Conservation (phyloP, 2,113 vertebrate genomes). For the Nycticryphes semicollaris region DNA sequence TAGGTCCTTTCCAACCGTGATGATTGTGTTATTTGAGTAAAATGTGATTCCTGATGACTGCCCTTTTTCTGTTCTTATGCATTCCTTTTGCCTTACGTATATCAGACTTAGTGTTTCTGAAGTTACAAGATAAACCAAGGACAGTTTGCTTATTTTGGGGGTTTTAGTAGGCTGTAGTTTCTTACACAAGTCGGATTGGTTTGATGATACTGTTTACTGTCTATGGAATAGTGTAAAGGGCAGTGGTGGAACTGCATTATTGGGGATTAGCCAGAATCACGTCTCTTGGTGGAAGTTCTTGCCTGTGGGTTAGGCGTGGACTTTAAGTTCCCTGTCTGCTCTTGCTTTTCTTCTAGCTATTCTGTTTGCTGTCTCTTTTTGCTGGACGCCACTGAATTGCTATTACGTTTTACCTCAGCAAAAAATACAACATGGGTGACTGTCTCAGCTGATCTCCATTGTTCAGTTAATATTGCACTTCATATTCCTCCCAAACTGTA, state of each 20-base stretch:
- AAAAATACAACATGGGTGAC: neutral
- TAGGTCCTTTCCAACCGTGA: too few relatives aligned
- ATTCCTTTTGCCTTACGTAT: neutral
- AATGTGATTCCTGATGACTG: neutral
- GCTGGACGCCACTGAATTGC: neutral
- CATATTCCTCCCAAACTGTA: neutral
- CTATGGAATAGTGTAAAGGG: neutral
- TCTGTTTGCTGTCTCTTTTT: neutral
- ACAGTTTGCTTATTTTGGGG: fast-evolving
- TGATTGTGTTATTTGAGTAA: too few relatives aligned
- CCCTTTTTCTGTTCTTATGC: fast-evolving
- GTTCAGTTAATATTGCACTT: neutral
- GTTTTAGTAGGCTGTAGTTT: neutral
- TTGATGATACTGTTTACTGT: neutral
- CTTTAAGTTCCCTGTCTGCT: neutral
- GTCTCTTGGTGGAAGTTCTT: neutral
- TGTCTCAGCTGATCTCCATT: neutral
- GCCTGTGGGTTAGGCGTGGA: neutral
- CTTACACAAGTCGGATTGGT: fast-evolving
- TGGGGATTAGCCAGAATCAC: neutral
- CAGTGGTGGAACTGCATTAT: neutral
- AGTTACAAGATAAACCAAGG: neutral
- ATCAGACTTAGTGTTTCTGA: neutral
- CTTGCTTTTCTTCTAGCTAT: neutral
- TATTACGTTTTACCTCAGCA: neutral